Conservation (phyloP, 2,113 vertebrate genomes). For the Nibea coibor region DNA sequence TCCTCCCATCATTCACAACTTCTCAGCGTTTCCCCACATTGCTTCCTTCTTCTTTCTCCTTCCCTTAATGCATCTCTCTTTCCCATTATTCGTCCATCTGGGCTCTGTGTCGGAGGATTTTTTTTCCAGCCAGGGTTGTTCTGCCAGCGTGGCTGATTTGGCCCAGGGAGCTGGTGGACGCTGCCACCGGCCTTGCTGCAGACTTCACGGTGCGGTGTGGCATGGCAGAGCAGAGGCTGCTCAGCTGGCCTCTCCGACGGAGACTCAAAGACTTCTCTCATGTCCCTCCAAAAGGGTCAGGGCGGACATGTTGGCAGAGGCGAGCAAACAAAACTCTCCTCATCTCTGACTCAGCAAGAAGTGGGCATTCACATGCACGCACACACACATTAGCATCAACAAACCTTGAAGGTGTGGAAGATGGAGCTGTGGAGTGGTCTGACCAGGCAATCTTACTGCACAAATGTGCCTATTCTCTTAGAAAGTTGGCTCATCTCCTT, state of each 20-base stretch:
- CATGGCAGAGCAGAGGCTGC: neutral
- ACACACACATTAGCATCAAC: slow-evolving; percentile 7
- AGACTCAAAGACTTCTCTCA: slow-evolving; percentile 60
- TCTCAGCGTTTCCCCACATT: neutral
- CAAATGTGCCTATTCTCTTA: slow-evolving; percentile 21
- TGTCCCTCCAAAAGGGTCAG: slow-evolving; percentile 60
- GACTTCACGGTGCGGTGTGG: slow-evolving; percentile 23
- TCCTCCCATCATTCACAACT: neutral
- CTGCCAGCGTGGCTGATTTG: slow-evolving; percentile 69
- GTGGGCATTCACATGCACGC: neutral
- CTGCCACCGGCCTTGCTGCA: slow-evolving; percentile 33
- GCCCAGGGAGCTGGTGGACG: slow-evolving; percentile 20
- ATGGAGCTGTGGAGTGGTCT: slow-evolving; percentile 11
- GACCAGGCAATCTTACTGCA: slow-evolving; percentile 15
- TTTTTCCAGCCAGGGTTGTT: slow-evolving; percentile 31
- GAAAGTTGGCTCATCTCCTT: neutral
- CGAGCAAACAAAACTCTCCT: slow-evolving; percentile 54
- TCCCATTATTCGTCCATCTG: slow-evolving; percentile 40
- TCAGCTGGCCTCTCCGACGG: slow-evolving; percentile 14
- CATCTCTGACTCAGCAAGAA: slow-evolving; percentile 69
- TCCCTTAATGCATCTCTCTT: slow-evolving; percentile 22
- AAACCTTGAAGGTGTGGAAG: slow-evolving; percentile 35
- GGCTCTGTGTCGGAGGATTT: slow-evolving; percentile 20
- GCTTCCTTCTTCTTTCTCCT: neutral
- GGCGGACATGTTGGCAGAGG: slow-evolving; percentile 66